Evolutionary conservation across 35 echinoderm and acorn worm genomes (phyloP).

Genomic region (Nesometra sesokonis): DNA sequence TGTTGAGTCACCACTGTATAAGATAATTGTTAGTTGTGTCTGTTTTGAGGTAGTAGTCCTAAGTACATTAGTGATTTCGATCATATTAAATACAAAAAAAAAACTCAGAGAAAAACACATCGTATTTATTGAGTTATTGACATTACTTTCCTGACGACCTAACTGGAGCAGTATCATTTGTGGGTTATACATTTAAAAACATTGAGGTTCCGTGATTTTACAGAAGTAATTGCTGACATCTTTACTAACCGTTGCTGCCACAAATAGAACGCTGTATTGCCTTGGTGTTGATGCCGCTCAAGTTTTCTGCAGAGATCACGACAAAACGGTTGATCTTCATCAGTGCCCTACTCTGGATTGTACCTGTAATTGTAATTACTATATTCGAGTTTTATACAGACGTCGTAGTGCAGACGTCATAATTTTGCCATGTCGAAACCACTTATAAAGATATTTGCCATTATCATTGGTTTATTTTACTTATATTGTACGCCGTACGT

Average conservation of each 20-base stretch:
- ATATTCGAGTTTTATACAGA: background rate
- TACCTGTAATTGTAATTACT: background rate
- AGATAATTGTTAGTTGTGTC: too few species aligned
- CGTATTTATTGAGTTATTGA: background rate
- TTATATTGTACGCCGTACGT: too few species aligned
- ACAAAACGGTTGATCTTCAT: background rate
- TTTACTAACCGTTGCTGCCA: background rate
- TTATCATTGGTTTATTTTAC: too few species aligned
- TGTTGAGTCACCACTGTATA: too few species aligned
- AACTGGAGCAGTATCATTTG: background rate
- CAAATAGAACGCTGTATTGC: background rate
- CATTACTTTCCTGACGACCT: background rate
- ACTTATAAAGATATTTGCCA: too few species aligned
- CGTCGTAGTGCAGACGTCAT: background rate
- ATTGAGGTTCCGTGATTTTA: background rate
- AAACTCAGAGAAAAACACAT: background rate
- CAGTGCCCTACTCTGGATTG: background rate
- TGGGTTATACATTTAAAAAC: background rate
- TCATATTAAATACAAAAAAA: background rate
- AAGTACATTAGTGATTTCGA: too few species aligned
- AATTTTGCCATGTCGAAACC: too few species aligned
- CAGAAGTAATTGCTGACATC: background rate
- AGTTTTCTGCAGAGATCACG: background rate
- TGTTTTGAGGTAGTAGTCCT: too few species aligned
- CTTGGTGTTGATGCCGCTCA: background rate